A percentile compares a stretch with the other conserved stretches of the same genome.
Evolutionary conservation across 2,797 vertebrate species (phyloP).

Genomic region (Anabacerthia variegaticeps): DNA sequence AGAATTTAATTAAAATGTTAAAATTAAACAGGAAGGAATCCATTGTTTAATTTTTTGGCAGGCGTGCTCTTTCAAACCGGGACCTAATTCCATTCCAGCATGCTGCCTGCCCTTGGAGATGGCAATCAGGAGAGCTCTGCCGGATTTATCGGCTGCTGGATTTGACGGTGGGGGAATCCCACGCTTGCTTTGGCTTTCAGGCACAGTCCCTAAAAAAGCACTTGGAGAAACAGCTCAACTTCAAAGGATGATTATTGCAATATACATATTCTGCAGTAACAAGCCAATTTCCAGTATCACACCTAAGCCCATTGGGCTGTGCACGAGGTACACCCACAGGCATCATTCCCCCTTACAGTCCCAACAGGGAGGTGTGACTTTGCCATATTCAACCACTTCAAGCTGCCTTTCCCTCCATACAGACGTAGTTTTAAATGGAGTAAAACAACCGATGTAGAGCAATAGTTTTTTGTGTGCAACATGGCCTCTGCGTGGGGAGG

Average conservation of each 20-base stretch:
- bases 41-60: constrained; percentile 65
- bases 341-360: background rate
- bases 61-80: background rate
- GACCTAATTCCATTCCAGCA: constrained; percentile 10
- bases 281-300: background rate
- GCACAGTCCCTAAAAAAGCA: background rate
- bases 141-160: background rate
- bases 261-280: background rate
- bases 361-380: background rate
- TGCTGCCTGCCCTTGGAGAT: background rate
- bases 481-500: accelerated
- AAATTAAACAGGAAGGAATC: constrained; percentile 53
- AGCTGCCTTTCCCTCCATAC: background rate
- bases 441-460: background rate
- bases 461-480: background rate
- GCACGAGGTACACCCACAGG: accelerated
- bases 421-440: background rate
- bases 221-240: background rate
- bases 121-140: background rate
- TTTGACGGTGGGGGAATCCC: background rate
- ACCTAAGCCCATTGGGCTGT: background rate
- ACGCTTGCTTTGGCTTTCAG: background rate
- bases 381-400: background rate
- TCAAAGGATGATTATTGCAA: background rate
- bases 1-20: constrained; percentile 67